phyloP scores from a whole-genome alignment of 2,797 vertebrate genomes.

The Tiaroga cobitis region DNA sequence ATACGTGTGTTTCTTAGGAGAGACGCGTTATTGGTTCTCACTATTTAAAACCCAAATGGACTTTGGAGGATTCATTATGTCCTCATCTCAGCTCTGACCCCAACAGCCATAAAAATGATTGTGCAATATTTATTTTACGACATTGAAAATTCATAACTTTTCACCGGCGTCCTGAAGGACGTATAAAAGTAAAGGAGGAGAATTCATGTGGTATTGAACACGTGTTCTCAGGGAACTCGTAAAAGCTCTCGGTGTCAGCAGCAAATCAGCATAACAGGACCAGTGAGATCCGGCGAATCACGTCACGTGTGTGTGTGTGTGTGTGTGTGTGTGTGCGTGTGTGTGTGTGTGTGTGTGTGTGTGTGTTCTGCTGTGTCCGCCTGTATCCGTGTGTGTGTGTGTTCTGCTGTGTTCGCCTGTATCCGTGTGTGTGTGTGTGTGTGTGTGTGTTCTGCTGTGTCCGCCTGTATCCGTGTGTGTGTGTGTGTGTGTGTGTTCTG shows the following conservation, averaged over 20 bases:
- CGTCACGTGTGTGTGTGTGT: not conserved
- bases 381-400: too few relatives aligned
- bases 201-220: constrained; percentile 36
- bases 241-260: constrained; percentile 71
- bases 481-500: too few relatives aligned
- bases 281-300: not conserved
- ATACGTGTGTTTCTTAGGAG: not conserved
- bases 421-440: too few relatives aligned
- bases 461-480: too few relatives aligned
- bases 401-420: too few relatives aligned
- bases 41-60: constrained; percentile 52
- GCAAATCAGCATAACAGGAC: constrained; percentile 71
- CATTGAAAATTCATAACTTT: constrained; percentile 55
- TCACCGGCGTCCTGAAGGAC: constrained; percentile 53
- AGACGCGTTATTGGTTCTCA: constrained; percentile 40
- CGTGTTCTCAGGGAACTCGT: constrained; percentile 66
- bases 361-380: too few relatives aligned
- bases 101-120: constrained; percentile 58
- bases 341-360: too few relatives aligned
- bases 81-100: constrained; percentile 48
- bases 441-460: too few relatives aligned
- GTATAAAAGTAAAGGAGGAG: constrained; percentile 46
- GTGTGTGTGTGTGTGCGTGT: too few relatives aligned
- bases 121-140: constrained; percentile 58
- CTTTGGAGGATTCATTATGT: constrained; percentile 59